A percentile compares a stretch with the other conserved stretches of the same genome.
Evolutionary conservation across 2,113 vertebrate species (phyloP).

Genomic region (Melanocharis versteri): DNA sequence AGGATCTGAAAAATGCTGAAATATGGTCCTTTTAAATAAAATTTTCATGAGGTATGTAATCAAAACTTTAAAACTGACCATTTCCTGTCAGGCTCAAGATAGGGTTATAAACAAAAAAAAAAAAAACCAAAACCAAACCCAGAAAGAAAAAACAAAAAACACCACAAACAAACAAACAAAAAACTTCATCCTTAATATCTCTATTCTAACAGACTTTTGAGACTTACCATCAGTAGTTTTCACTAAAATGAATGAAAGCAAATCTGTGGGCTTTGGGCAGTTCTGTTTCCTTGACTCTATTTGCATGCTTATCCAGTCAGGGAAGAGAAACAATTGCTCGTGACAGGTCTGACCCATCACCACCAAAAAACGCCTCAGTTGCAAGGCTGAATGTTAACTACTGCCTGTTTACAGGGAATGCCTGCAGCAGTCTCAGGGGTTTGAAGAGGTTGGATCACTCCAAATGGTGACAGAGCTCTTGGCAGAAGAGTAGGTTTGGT

Average conservation of each 20-base stretch:
- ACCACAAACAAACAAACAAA: neutral
- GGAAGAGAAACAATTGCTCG: neutral
- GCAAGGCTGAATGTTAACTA: neutral
- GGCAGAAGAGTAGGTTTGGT: neutral
- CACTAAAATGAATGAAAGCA: neutral
- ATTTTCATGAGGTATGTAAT: neutral
- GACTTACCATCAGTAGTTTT: neutral
- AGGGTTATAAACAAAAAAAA: neutral
- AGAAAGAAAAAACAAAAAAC: neutral
- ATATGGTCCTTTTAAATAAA: neutral
- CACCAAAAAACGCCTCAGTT: fast-evolving
- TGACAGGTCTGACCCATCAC: neutral
- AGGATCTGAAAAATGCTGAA: neutral
- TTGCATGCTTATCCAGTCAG: neutral
- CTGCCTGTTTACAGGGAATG: neutral
- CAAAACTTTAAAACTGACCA: neutral
- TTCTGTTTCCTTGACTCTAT: neutral
- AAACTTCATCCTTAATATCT: neutral
- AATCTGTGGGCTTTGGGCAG: neutral
- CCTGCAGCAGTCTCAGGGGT: neutral
- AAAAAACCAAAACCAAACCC: neutral
- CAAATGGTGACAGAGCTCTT: fast-evolving
- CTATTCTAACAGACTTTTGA: neutral
- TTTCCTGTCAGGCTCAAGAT: neutral
- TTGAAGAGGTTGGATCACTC: neutral